Percentiles rank a stretch among this genome's conserved stretches.
phyloP scores from a whole-genome alignment of 1,140 invertebrate genomes.

The Solen grandis region DNA sequence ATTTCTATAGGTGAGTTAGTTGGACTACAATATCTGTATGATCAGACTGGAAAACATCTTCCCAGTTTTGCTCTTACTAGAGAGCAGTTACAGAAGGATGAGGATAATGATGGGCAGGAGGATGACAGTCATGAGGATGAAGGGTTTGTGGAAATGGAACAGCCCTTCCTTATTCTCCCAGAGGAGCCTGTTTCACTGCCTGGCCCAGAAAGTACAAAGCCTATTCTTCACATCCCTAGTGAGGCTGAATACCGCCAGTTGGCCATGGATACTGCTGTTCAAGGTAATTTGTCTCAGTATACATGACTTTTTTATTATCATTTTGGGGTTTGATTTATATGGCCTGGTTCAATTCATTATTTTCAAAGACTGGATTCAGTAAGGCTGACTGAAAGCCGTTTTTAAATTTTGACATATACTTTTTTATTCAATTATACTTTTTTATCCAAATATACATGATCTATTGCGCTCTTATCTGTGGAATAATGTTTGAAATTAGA shows the following conservation, averaged over 20 bases:
- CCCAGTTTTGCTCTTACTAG: conserved; percentile 1
- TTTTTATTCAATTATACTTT: too few species aligned
- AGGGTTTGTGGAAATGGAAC: conserved; percentile 34
- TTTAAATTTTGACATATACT: not conserved
- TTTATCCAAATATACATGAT: not conserved
- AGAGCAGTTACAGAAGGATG: conserved; percentile 27
- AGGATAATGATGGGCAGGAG: conserved; percentile 7
- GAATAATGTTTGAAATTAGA: too few species aligned
- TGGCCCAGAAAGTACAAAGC: conserved; percentile 4
- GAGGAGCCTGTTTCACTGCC: conserved; percentile 10
- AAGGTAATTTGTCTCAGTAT: conserved; percentile 31
- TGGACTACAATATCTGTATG: conserved; percentile 57
- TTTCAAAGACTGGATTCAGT: not conserved
- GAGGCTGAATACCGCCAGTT: conserved; percentile 39
- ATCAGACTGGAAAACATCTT: conserved; percentile 39
- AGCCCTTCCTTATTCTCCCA: not conserved
- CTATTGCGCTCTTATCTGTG: conserved; percentile 19
- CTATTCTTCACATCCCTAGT: conserved; percentile 39
- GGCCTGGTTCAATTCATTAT: not conserved
- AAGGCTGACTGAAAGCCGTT: not conserved
- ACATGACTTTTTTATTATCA: too few species aligned
- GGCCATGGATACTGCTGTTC: conserved; percentile 38
- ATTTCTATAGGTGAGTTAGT: conserved; percentile 59
- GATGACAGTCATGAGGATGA: conserved; percentile 47
- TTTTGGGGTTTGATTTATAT: conserved; percentile 5